These are phyloP conservation scores for Tympanuchus pallidicinctus DNA, from an alignment of 2,113 vertebrate genomes.

Conservation along the genomic window DNA sequence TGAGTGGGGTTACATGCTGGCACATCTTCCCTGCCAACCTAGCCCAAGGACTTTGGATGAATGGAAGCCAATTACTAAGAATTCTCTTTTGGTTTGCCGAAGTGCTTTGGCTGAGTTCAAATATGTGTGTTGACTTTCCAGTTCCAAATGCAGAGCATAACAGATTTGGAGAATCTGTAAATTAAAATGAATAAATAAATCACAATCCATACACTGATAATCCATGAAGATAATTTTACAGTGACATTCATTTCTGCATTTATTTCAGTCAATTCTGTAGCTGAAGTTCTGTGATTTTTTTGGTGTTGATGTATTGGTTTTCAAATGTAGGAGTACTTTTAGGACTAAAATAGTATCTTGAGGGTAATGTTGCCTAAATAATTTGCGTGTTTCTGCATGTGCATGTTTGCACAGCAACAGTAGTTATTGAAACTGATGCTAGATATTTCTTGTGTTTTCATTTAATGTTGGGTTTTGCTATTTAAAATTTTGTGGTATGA, in stretches of 20 bases:
- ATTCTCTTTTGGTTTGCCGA: background rate
- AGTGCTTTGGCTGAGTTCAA: background rate
- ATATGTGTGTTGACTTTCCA: background rate
- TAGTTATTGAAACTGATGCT: constrained; percentile 2
- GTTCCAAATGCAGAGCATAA: background rate
- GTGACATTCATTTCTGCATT: background rate
- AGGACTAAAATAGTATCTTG: background rate
- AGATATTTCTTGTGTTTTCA: background rate
- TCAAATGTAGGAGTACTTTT: background rate
- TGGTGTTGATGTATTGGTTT: background rate
- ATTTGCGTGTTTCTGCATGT: background rate
- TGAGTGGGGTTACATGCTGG: background rate
- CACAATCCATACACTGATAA: background rate
- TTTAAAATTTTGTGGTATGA: background rate
- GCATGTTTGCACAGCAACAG: background rate
- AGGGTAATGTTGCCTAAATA: constrained; percentile 43
- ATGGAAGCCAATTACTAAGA: background rate
- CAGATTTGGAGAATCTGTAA: background rate
- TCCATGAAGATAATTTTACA: background rate
- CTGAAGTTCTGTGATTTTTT: background rate
- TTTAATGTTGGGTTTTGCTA: background rate
- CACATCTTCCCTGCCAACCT: background rate
- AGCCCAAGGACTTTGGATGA: background rate
- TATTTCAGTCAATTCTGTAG: background rate
- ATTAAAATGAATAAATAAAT: background rate